Evolutionary conservation across 2,797 vertebrate species (phyloP), one percentile per base, ranked within the genome.

Genomic region (Heliangelus exortis): DNA sequence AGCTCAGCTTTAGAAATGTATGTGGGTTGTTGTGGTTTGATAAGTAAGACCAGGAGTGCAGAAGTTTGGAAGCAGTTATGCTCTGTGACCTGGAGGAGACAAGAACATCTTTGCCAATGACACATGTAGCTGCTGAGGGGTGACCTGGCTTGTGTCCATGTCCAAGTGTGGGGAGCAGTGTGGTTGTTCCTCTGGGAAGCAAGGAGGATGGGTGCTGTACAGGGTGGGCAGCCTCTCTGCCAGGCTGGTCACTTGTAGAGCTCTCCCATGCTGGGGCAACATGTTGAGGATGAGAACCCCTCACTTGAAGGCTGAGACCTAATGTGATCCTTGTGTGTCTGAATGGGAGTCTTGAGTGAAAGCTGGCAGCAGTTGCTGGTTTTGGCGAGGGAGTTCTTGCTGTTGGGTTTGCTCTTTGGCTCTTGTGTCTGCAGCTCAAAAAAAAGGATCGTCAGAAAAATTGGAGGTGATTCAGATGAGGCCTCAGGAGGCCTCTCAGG

Each of bases 361-460:
- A 78, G 31, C 61, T 77, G 68, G 74, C 73, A 17, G 62, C 78
- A 62, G 23, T 57, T 80, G 68, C 65, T 80, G 84, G 12, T 47
- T 80, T 80, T 94, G 90, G 90, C 84, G 41, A 41, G 1, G 1
- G 54, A 73, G 47, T n/a, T 89, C 36, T 75, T 80, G 62, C 15
- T 31, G 54, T 47, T 85, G 62, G n/a, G 43, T 83, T 92, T 2
- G 1, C 36, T 80, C 29, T 67, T 86, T 78, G 80, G 26, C 79
- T 89, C 55, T 65, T 0, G 0, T 29, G 47, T 63, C 75, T 2
- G 0, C 54, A 89, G 2, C 23, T 89, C 82, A 55, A 5, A 77
- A 23, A 45, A 51, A 77, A 65, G 28, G 18, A 69, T 91, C 47
- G 85, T 93, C 62, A 85, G 68, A 83, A 87, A 95, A 87, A 29